These are phyloP conservation scores for Schizopygopsis pylzovi DNA, from an alignment of 2,797 vertebrate genomes.

Conservation along the genomic window DNA sequence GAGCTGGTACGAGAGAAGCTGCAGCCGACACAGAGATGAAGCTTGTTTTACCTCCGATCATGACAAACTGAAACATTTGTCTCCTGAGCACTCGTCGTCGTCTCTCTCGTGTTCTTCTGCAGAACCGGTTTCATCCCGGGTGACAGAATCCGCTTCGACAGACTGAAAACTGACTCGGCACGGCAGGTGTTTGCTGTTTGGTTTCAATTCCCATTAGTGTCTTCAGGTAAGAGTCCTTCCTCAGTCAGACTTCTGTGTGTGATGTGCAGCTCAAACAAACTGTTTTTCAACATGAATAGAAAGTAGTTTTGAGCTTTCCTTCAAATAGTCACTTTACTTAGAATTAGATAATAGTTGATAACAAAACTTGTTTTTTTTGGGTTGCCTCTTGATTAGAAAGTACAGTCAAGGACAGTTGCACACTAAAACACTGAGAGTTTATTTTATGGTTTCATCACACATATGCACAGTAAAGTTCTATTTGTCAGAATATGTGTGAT, in stretches of 20 bases:
- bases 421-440: too few species aligned
- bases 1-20: slow-evolving; percentile 55
- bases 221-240: slow-evolving; percentile 60
- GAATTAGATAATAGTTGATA: not conserved
- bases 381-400: not conserved
- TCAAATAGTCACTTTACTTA: not conserved
- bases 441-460: too few species aligned
- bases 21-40: slow-evolving; percentile 63
- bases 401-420: not conserved
- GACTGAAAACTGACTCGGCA: slow-evolving; percentile 69
- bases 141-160: slow-evolving; percentile 70
- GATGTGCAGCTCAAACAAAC: slow-evolving; percentile 13
- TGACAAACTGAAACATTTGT: slow-evolving; percentile 77
- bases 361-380: not conserved
- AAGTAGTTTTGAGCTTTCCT: not conserved
- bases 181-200: slow-evolving; percentile 67
- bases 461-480: too few species aligned
- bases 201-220: slow-evolving; percentile 69
- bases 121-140: slow-evolving; percentile 69
- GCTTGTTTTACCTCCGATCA: slow-evolving; percentile 71
- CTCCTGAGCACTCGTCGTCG: slow-evolving; percentile 60
- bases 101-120: slow-evolving; percentile 65
- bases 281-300: slow-evolving; percentile 1
- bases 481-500: too few species aligned
- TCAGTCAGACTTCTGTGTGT: slow-evolving; percentile 44